A percentile compares a stretch with the other conserved stretches of the same genome.
phyloP scores from a whole-genome alignment of 2,797 vertebrate species.

The Alca torda region DNA sequence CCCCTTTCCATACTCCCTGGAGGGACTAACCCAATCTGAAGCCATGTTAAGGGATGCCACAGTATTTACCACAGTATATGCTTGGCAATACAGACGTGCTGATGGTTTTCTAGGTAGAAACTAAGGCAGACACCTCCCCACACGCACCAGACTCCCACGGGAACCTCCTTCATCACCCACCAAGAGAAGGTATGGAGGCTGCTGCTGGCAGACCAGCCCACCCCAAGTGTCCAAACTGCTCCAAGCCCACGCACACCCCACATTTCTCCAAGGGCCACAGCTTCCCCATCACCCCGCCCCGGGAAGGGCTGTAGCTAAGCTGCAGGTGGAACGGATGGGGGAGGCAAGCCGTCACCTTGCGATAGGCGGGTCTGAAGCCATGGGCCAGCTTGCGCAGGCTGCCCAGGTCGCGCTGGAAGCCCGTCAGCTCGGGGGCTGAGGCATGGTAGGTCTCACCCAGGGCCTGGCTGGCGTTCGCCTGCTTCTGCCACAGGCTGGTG shows the following conservation, averaged over 20 bases:
- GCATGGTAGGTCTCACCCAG: constrained; percentile 89
- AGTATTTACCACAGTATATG: neutral
- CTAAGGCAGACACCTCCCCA: neutral
- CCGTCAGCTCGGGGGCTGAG: constrained; percentile 86
- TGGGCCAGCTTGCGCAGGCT: constrained; percentile 91
- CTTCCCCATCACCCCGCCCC: neutral
- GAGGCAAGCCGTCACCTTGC: constrained; percentile 81
- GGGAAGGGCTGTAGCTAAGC: neutral
- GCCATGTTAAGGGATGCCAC: neutral
- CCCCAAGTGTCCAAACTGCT: neutral
- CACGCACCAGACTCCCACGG: accelerated
- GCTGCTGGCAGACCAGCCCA: neutral
- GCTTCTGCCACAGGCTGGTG: constrained; percentile 93
- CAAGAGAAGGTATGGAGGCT: neutral
- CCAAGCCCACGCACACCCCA: neutral
- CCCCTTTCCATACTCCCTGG: neutral
- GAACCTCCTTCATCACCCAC: neutral
- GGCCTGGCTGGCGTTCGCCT: constrained; percentile 74
- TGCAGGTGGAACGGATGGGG: neutral
- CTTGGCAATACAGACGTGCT: neutral
- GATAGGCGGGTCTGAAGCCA: constrained; percentile 89
- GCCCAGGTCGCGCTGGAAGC: constrained; percentile 96
- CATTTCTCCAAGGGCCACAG: neutral
- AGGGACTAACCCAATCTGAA: neutral
- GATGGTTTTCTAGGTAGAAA: neutral